Evolutionary conservation across 1,140 invertebrate species (phyloP), one percentile per base, ranked within the genome.

Genomic region (Agrypnia vestita): DNA sequence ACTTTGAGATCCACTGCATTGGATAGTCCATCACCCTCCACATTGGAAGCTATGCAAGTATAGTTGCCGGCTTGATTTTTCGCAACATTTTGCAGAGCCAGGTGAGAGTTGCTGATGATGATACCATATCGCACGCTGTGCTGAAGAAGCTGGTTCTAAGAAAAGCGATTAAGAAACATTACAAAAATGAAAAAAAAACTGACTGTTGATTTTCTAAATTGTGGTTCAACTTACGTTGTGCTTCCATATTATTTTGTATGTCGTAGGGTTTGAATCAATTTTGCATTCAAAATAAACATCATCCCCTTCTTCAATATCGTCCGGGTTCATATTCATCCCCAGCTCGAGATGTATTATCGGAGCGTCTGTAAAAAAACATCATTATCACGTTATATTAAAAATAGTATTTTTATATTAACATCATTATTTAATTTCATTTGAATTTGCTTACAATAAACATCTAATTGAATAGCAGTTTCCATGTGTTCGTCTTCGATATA

Each of bases 211-310:
- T 21, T 43, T 9, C n/a, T 19, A n/a, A n/a, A 1, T 25, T 19
- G 11, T 19, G n/a, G 15, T 61, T 19, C 44, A 35, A 46, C 95
- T 96, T 90, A 97, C 96, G 87, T 97, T 96, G 88, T 97, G 96
- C 85, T 95, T 95, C 96, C 96, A 97, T 53, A 95, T 91, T 82
- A 97, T 94, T 93, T 96, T 96, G 86, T 96, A 96, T 84, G 95
- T 94, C 59, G 90, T 90, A 8, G 96, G 96, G 90, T 97, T 97
- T 76, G 96, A 94, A 85, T 93, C 92, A 78, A 97, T 94, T 86
- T 94, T 94, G 88, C 96, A 97, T 87, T 95, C 95, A 86, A 97
- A 96, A 86, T 97, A 97, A 72, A 97, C 96, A 88, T 97, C 95
- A 85, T 96, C 95, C 55, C 94, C 95, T 89, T 97, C 96, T 86